Evolutionary conservation across 2,113 vertebrate species (phyloP).

Genomic region (Prunella fulvescens): DNA sequence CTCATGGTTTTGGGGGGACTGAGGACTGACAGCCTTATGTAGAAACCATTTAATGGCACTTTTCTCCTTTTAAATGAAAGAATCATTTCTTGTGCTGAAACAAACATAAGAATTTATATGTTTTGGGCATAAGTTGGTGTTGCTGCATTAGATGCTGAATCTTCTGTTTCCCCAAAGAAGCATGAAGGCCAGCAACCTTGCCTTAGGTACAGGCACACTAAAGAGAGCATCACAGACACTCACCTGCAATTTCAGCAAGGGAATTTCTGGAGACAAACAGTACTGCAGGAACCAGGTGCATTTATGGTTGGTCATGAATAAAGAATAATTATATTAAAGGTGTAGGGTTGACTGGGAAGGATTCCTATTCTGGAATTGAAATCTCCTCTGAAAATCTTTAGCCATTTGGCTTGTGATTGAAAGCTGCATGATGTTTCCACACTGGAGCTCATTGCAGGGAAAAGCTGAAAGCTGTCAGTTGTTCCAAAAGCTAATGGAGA

Average conservation of each 20-base stretch:
- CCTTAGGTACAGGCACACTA: neutral
- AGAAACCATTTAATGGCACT: neutral
- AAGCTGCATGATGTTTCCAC: neutral
- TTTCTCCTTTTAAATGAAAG: neutral
- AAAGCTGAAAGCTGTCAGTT: neutral
- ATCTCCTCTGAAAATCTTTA: neutral
- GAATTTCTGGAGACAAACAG: neutral
- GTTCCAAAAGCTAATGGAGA: neutral
- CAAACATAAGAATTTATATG: fast-evolving
- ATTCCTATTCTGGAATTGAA: neutral
- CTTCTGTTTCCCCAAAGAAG: neutral
- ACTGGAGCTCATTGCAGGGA: neutral
- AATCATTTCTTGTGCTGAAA: neutral
- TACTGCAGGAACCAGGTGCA: neutral
- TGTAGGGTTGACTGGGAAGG: neutral
- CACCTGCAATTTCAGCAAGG: neutral
- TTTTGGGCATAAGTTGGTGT: neutral
- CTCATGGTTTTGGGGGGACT: neutral
- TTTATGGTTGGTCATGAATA: slow-evolving; percentile 2
- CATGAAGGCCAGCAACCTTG: neutral
- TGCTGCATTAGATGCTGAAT: neutral
- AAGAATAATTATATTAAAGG: neutral
- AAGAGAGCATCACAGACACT: neutral
- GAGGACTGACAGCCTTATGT: neutral
- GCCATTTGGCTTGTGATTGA: neutral